These are phyloP conservation scores for Homarus gammarus DNA, from an alignment of 2,888 invertebrate genomes.

Conservation along the genomic window DNA sequence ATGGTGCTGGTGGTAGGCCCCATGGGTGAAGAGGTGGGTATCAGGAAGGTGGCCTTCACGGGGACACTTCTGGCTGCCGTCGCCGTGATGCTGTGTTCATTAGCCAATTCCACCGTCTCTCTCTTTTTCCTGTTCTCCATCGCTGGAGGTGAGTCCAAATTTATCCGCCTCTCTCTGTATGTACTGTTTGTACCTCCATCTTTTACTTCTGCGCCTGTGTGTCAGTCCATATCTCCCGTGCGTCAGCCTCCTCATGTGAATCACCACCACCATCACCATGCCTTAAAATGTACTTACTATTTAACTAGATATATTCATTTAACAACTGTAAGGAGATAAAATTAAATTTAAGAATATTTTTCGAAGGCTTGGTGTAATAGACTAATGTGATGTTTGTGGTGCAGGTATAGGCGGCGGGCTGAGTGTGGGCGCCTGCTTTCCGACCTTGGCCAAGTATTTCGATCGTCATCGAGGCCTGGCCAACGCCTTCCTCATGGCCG, in stretches of 20 bases:
- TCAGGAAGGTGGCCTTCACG: slow-evolving; percentile 1
- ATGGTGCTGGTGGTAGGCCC: not conserved
- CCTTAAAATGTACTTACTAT: no score
- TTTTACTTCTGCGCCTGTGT: no score
- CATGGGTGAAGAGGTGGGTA: slow-evolving; percentile 1
- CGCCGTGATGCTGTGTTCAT: not conserved
- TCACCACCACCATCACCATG: no score
- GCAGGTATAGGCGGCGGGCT: slow-evolving; percentile 71
- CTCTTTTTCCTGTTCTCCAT: not conserved
- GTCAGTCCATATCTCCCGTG: no score
- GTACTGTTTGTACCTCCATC: no score
- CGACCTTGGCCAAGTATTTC: slow-evolving; percentile 69
- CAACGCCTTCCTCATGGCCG: slow-evolving; percentile 74
- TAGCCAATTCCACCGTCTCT: not conserved
- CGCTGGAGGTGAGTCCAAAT: not conserved
- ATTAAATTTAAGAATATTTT: no score
- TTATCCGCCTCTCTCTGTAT: no score
- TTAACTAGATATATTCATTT: no score
- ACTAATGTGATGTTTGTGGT: no score
- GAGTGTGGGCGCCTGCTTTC: slow-evolving; percentile 61
- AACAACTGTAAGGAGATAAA: no score
- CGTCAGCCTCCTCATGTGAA: no score
- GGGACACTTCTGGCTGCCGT: not conserved
- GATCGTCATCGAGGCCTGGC: slow-evolving; percentile 74
- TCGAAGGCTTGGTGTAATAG: no score